A percentile compares a stretch with the other conserved stretches of the same genome.
Conservation (phyloP, 2,797 vertebrate species). For the Chromis chromis region DNA sequence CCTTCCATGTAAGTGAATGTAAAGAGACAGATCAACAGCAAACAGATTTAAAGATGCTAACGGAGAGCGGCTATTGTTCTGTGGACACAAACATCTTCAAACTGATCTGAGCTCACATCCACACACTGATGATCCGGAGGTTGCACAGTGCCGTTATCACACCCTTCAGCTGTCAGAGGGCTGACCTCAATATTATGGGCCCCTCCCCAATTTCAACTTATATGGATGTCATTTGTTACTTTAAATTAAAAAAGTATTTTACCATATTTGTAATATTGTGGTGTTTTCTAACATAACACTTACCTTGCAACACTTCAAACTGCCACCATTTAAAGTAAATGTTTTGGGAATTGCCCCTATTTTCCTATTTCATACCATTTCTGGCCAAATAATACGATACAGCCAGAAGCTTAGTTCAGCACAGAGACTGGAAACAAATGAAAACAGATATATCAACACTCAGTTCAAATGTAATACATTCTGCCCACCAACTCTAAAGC, state of each 20-base stretch:
- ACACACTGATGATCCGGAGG: not conserved
- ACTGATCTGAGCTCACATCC: conserved; percentile 10
- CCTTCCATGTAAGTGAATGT: conserved; percentile 34
- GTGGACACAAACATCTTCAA: conserved; percentile 4
- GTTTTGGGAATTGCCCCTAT: too few relatives aligned
- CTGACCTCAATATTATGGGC: not conserved
- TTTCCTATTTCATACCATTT: too few relatives aligned
- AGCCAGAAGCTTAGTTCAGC: too few relatives aligned
- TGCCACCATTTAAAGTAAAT: too few relatives aligned
- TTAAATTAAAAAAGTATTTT: not conserved
- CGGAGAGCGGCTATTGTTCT: conserved; percentile 17
- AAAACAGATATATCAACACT: too few relatives aligned
- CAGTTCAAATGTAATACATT: too few relatives aligned
- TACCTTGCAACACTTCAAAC: too few relatives aligned
- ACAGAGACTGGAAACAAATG: too few relatives aligned
- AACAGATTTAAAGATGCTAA: conserved; percentile 32
- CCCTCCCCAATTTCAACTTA: not conserved
- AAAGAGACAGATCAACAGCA: conserved; percentile 16
- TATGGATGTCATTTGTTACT: not conserved
- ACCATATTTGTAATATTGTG: not conserved
- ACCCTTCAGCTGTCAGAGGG: not conserved
- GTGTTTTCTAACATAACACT: not conserved
- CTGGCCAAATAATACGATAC: too few relatives aligned
- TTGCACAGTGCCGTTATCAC: not conserved
- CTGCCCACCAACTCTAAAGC: too few relatives aligned